phyloP scores from a whole-genome alignment of 2,113 vertebrate species.

The Podocnemis expansa region DNA sequence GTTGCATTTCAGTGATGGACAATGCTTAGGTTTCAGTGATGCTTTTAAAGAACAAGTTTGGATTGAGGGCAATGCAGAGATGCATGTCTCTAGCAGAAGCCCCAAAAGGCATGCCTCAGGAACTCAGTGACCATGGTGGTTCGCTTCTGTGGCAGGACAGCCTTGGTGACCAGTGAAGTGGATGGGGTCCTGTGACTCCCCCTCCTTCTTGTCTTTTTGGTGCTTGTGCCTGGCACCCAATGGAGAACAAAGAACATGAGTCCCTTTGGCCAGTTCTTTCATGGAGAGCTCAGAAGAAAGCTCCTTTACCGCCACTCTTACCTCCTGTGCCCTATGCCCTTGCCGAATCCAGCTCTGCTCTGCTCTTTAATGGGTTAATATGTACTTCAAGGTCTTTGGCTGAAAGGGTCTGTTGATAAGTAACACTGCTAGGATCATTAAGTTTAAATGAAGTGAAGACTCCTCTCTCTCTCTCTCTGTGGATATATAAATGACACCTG shows the following conservation, averaged over 20 bases:
- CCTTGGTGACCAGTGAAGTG: not conserved
- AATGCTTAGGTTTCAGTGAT: not conserved
- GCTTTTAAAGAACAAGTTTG: not conserved
- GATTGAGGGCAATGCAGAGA: not conserved
- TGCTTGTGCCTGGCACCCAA: not conserved
- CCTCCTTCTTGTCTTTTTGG: not conserved
- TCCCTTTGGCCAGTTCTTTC: not conserved
- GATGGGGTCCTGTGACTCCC: not conserved
- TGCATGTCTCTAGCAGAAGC: not conserved
- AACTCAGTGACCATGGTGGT: not conserved
- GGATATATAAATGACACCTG: not conserved
- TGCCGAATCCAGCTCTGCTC: not conserved
- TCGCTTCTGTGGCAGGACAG: not conserved
- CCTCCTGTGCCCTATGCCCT: too few relatives aligned
- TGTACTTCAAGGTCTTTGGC: not conserved
- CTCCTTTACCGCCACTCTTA: not conserved
- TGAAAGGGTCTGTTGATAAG: not conserved
- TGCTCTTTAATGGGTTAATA: not conserved
- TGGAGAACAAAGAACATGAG: not conserved
- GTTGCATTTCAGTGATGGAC: rapidly evolving
- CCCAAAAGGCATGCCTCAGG: not conserved
- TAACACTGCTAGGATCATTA: not conserved
- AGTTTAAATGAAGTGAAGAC: not conserved
- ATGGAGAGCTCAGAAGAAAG: not conserved
- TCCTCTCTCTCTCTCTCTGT: too few relatives aligned